Base-by-base conservation (phyloP, 2,888 invertebrate species). In the Lycia hirtaria region DNA sequence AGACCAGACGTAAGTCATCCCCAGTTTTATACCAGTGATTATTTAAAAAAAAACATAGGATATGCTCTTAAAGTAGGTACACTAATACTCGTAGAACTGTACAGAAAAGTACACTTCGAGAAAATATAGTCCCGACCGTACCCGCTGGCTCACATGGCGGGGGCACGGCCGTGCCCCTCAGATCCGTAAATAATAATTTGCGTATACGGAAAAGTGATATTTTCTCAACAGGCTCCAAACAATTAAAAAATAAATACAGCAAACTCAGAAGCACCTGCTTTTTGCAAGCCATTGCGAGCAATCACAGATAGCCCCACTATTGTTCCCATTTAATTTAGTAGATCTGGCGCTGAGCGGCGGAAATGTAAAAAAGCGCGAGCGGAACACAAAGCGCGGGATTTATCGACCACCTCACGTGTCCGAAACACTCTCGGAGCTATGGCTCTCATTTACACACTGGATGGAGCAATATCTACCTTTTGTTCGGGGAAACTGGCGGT, bases 371-470 rank as follows among this genome's bases (percentile, higher is more conserved):
- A 83, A 78, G 74, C 75, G 62, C 69, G 66, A 58, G 68, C 69
- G 68, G 80, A 76, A 78, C 77, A 88, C 89, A 88, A 88, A 87
- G 87, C 84, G 30, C 68, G 70, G 79, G 80, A 89, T 89, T 88
- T 89, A 89, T 89, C 78, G 87, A 75, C 73, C 79, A 76, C 78
- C 83, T 83, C 83, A 73, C 76, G 77, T 85, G 86, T 83, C 87
- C 80, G 69, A 81, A 84, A 87, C 87, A 87, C 73, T 70, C 78
- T 48, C 75, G 40, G 2, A 37, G 76, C 78, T 69, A 45, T 7
- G 9, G 9, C 7, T 12, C 12, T n/a, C 41, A 37, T 19, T 14
- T 5, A 35, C 26, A 2, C 14, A 5, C 70, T 80, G 50, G 78
- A 83, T 65, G 32, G 28, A 61, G 22, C 54, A 56, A 32, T 44